Evolutionary conservation across 2,888 invertebrate genomes (phyloP).

Genomic region (Cinara cedri): DNA sequence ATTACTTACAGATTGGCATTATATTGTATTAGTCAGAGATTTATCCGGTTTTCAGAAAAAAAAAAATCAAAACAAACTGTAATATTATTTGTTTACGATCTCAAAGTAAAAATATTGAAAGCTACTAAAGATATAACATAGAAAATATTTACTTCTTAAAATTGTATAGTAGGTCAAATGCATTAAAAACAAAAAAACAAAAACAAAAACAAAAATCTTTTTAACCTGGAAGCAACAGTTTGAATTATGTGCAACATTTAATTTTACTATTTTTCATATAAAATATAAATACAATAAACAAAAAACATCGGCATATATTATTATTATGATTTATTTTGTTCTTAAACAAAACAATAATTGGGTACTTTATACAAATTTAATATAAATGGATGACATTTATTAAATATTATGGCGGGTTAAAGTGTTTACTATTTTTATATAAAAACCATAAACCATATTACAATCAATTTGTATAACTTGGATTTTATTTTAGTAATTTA

Average conservation of each 20-base stretch:
- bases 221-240: constrained; percentile 42
- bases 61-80: not conserved
- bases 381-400: no score
- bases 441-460: not conserved
- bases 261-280: constrained; percentile 22
- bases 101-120: constrained; percentile 25
- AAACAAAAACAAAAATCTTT: not conserved
- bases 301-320: constrained; percentile 9
- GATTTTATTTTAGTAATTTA: no score
- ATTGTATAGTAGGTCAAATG: constrained; percentile 38
- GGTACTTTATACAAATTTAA: no score
- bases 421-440: not conserved
- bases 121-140: constrained; percentile 16
- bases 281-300: constrained; percentile 11
- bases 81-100: constrained; percentile 30
- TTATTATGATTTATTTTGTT: constrained; percentile 33
- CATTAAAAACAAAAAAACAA: constrained; percentile 28
- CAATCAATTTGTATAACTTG: not conserved
- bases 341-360: constrained; percentile 36
- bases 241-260: constrained; percentile 5
- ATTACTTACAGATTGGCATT: not conserved
- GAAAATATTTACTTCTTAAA: constrained; percentile 28
- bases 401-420: no score
- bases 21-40: not conserved
- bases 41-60: not conserved